Evolutionary conservation across 2,888 invertebrate species (phyloP), one percentile per base, ranked within the genome.

Genomic region (Zaprionus obscuricornis): DNA sequence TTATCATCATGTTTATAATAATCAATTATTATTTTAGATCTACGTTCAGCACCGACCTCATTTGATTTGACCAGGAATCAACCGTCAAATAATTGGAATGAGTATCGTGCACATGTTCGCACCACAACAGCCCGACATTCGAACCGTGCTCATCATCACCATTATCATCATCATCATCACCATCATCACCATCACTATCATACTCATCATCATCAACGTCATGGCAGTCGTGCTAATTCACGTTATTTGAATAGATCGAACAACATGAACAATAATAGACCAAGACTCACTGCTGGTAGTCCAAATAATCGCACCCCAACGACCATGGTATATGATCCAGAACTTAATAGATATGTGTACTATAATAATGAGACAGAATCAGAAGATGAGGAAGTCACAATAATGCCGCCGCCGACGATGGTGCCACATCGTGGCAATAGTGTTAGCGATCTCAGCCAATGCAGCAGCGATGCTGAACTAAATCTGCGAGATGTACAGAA

Each of bases 391-490:
- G 5, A 11, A 33, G 0, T 10, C 8, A 1, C 11, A 5, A 16
- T 10, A 4, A 14, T 11, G 13, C 20, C 50, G 0, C 18, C 16
- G 0, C 6, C 22, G 11, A 37, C 5, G 1, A 27, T 50, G 60
- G 51, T 68, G 2, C 45, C 37, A 1, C 58, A 55, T 0, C 82
- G 71, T 0, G 74, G 82, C 22, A 78, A 78, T 11, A 78, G 78
- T 8, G n/a, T 67, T 45, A 78, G 77, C 33, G 85, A 78, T 47
- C 51, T 55, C 3, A 82, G 78, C 2, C 64, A 66, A 34, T 70
- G 82, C 39, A 78, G 77, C 71, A 65, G 57, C 50, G 54, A 58
- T 2, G 71, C 74, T 0, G 70, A 74, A n/a, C 16, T 7, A 17
- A 4, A 7, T 6, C n/a, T n/a, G 6, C 13, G 8, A 1, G 4